These are phyloP conservation scores for Odocoileus virginianus DNA, from an alignment of 2,113 vertebrate species.

Conservation along the genomic window DNA sequence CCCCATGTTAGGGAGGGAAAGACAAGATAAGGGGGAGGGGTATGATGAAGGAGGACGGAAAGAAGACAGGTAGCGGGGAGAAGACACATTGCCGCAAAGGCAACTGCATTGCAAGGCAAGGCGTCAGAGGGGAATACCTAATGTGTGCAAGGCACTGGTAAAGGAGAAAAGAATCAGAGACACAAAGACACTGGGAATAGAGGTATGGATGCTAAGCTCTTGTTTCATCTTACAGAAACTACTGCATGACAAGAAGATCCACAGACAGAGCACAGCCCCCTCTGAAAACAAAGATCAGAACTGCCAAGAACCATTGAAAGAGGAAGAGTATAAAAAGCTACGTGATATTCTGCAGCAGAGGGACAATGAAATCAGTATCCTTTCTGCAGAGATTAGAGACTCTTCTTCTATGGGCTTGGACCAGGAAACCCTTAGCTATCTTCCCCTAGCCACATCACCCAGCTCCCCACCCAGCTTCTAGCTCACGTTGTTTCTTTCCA, in stretches of 20 bases:
- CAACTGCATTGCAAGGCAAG: neutral
- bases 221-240: slow-evolving; percentile 77
- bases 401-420: neutral
- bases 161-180: neutral
- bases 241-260: slow-evolving; percentile 70
- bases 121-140: neutral
- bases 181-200: neutral
- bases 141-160: neutral
- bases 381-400: slow-evolving; percentile 69
- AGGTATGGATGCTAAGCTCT: neutral
- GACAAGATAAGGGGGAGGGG: neutral
- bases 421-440: neutral
- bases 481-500: slow-evolving; percentile 9
- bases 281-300: slow-evolving; percentile 41
- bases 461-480: neutral
- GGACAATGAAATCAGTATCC: slow-evolving; percentile 97
- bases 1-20: neutral
- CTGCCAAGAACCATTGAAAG: neutral
- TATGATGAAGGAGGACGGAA: neutral
- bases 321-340: slow-evolving; percentile 82
- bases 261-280: neutral
- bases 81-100: accelerated
- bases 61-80: neutral
- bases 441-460: accelerated
- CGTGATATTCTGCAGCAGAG: slow-evolving; percentile 88